These are phyloP conservation scores for Alces alces DNA, from an alignment of 2,113 vertebrate species.

Conservation along the genomic window DNA sequence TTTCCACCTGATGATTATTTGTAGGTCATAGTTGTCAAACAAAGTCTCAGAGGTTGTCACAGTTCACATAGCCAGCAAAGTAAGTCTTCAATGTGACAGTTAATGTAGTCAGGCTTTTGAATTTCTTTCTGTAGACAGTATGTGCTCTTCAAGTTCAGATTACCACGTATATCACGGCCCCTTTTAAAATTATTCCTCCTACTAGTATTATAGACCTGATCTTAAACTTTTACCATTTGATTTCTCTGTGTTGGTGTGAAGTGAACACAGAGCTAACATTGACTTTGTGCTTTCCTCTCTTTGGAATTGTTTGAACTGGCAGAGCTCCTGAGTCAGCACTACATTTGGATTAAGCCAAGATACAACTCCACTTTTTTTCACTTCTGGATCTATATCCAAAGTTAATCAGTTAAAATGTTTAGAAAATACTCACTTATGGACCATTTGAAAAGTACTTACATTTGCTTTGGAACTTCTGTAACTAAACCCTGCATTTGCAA, in stretches of 20 bases:
- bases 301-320: slow-evolving; percentile 63
- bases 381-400: neutral
- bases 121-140: neutral
- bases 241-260: neutral
- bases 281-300: slow-evolving; percentile 51
- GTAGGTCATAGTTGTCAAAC: neutral
- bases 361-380: neutral
- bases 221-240: neutral
- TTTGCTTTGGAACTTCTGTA: slow-evolving; percentile 49
- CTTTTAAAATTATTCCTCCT: neutral
- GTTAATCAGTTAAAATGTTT: neutral
- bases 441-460: slow-evolving; percentile 41
- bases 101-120: neutral
- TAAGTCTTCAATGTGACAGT: neutral
- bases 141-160: neutral
- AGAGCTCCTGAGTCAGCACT: slow-evolving; percentile 46
- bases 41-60: neutral
- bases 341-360: neutral
- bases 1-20: neutral
- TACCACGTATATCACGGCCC: neutral
- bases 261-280: neutral
- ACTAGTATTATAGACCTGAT: neutral
- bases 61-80: neutral
- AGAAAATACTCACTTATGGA: slow-evolving; percentile 1
- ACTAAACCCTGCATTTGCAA: slow-evolving; percentile 21